Evolutionary conservation across 2,888 invertebrate species (phyloP), one percentile per base, ranked within the genome.

Genomic region (Pachymerium ferrugineum): DNA sequence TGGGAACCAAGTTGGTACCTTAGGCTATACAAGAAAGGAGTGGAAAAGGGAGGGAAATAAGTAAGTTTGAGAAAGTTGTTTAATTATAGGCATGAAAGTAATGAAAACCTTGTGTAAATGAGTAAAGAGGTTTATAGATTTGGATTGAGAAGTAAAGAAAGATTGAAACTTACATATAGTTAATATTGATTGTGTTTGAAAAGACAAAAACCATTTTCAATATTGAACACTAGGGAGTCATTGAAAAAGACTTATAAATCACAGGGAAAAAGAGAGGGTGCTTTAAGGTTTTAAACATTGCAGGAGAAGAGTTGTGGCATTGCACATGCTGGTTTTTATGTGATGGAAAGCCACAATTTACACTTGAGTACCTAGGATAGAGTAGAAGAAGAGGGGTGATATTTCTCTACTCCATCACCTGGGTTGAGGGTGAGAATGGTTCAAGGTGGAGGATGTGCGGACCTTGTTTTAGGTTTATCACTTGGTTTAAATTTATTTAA

Each of bases 321-420:
- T 54, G 54, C 54, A 54, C 54, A 54, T 54, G 54, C 54, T 54
- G 54, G 8, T 54, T 54, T 54, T 54, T 54, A 54, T 54, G 54
- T 54, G 54, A 54, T 54, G 54, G 54, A 54, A 54, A 54, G 54
- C 54, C 54, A 54, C 54, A 54, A 54, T 54, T 54, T 54, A 54
- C 28, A 54, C 25, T 54, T 54, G 54, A 14, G 54, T 25, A 54
- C 54, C 54, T 54, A 25, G 25, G 54, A 54, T 38, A n/a, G 38
- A 38, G 38, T 6, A n/a, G n/a, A n/a, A 38, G 38, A 38, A n/a
- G 38, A n/a, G 14, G 54, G 54, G 47, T 4, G 28, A 8, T 28
- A 25, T 8, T 25, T 54, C 28, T 54, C 54, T 8, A 47, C 22
- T 6, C 19, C 6, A 14, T 14, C 54, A 54, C 54, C 54, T 54